A percentile compares a stretch with the other conserved stretches of the same genome.
Conservation (phyloP, 2,888 invertebrate species). For the Magallana nippona region DNA sequence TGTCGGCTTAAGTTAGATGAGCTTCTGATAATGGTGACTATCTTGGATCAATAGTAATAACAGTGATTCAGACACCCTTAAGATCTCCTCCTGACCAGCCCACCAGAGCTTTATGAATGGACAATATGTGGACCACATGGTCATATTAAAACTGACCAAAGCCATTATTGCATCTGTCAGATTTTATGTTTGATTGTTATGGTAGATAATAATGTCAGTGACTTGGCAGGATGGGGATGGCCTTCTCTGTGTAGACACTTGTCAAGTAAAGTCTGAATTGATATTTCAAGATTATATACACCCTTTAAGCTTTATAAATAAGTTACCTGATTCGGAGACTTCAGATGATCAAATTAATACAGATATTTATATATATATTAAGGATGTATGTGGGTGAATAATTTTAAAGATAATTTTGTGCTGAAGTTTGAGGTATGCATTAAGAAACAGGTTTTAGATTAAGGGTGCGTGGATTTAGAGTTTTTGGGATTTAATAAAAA, state of each 20-base stretch:
- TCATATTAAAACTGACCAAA: constrained; percentile 7
- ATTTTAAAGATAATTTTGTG: too few relatives aligned
- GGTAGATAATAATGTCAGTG: constrained; percentile 20
- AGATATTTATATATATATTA: too few relatives aligned
- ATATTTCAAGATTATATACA: background rate
- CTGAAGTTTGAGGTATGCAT: too few relatives aligned
- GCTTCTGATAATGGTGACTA: constrained; percentile 5
- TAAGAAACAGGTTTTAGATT: too few relatives aligned
- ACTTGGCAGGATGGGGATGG: background rate
- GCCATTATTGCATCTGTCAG: constrained; percentile 27
- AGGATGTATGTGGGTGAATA: too few relatives aligned
- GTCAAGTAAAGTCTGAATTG: background rate
- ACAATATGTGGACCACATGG: constrained; percentile 14
- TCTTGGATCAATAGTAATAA: constrained; percentile 17
- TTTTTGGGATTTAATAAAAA: too few relatives aligned
- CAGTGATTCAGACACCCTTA: background rate
- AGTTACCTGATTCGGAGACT: too few relatives aligned
- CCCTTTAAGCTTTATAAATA: background rate
- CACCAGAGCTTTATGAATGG: constrained; percentile 7
- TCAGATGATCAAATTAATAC: too few relatives aligned
- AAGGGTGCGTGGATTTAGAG: too few relatives aligned
- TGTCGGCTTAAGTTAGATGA: constrained; percentile 6
- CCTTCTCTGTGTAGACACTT: background rate
- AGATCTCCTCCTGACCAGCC: background rate
- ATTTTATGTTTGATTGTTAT: constrained; percentile 9